Conservation (phyloP, 2,888 invertebrate species). For the Callimorpha dominula region DNA sequence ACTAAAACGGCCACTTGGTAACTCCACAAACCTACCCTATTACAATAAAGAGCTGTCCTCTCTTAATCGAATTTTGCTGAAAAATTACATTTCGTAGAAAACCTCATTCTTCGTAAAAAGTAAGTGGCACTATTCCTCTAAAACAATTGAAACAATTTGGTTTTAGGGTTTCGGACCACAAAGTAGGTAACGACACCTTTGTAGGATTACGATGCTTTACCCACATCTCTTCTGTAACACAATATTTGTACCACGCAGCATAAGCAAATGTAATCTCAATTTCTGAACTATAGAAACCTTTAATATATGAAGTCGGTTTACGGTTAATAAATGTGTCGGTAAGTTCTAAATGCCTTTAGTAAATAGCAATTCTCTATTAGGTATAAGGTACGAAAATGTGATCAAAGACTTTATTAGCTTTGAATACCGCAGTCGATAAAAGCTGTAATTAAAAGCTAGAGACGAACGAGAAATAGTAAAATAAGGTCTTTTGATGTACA, state of each 20-base stretch:
- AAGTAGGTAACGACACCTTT: neutral
- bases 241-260: neutral
- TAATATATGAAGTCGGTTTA: no score
- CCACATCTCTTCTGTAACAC: neutral
- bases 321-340: no score
- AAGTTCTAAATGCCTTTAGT: no score
- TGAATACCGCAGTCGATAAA: no score
- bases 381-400: no score
- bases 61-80: conserved; percentile 21
- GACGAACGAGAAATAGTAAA: neutral
- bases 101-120: neutral
- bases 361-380: no score
- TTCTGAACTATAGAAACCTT: no score
- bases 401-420: no score
- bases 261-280: no score
- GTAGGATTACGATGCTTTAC: neutral
- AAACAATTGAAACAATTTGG: conserved; percentile 11
- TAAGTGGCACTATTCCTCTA: neutral
- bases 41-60: conserved; percentile 23
- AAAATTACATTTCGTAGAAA: conserved; percentile 6
- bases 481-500: no score
- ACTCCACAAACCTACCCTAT: conserved; percentile 20
- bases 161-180: neutral
- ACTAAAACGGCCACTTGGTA: conserved; percentile 23
- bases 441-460: neutral